Evolutionary conservation across 2,888 invertebrate genomes (phyloP), one percentile per base, ranked within the genome.

Genomic region (Amphipoea lucens): DNA sequence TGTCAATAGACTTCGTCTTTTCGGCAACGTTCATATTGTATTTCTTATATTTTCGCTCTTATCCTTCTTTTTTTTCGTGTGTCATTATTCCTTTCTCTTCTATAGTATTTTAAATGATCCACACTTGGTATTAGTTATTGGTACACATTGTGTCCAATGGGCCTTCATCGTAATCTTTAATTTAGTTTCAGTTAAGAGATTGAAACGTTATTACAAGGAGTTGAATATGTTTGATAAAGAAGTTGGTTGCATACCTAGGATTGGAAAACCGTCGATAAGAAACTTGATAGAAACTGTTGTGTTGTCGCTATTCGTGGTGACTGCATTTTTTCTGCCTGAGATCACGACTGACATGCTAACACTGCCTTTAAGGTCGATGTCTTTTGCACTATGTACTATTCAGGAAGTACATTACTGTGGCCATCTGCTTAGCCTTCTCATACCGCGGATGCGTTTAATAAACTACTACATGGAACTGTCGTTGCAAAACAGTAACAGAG

Each of bases 321-420:
- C 17, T 20, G n/a, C 17, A 54, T 63, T 63, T 54, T 36, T 40
- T 23, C 1, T 81, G 12, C 36, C 81, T 45, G 36, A 45, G n/a
- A 12, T 73, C 42, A 45, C 63, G 0, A 14, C 11, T 2, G 1
- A 0, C 12, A 54, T 79, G 1, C 14, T 40, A 14, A 42, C 3
- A 23, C 36, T 81, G 0, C 70, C 80, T 11, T 0, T 83, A 1
- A 76, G 79, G 2, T 51, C 85, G 4, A 69, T 93, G 40, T 88
- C 91, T 0, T 65, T 92, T 89, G 14, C 88, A 89, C 14, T 79
- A 7, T 63, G 63, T 73, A n/a, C 45, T 79, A 81, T 90, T 4
- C 54, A 91, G 0, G 95, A 95, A 83, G 77, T 93, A 9, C 88
- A 92, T 85, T 95, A 90, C 68, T 93, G 91, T 66, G 95, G 93